Percentiles rank a stretch among this genome's conserved stretches.
Conservation (phyloP, 2,888 invertebrate genomes). For the Achlya flavicornis region DNA sequence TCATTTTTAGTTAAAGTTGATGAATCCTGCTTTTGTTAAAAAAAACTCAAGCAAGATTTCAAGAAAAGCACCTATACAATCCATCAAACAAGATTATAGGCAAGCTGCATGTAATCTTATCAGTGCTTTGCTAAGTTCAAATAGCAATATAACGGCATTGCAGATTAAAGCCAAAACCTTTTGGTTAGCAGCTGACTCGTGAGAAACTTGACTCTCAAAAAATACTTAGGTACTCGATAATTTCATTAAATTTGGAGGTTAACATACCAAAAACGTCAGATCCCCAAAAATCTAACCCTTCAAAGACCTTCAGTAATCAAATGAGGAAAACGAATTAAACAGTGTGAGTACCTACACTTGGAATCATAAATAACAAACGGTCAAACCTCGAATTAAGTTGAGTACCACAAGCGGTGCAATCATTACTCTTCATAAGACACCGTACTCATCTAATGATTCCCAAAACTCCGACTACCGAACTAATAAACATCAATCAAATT, state of each 20-base stretch:
- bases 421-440: conserved; percentile 82
- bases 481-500: conserved; percentile 82
- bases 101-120: no score
- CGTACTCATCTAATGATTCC: conserved; percentile 77
- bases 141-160: no score
- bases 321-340: conserved; percentile 44
- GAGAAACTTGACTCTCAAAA: no score
- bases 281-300: background rate
- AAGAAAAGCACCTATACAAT: no score
- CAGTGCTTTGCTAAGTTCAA: no score
- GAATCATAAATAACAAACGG: conserved; percentile 72
- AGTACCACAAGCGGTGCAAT: conserved; percentile 70
- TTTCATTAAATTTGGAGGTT: background rate
- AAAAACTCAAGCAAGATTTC: no score
- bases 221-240: no score
- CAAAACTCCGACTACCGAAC: conserved; percentile 82
- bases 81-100: no score
- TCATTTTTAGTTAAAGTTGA: background rate
- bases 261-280: background rate
- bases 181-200: no score
- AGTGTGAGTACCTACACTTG: conserved; percentile 58
- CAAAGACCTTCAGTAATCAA: conserved; percentile 9
- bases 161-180: no score
- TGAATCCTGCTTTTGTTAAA: background rate
- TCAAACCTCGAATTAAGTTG: conserved; percentile 78